These are phyloP conservation scores for Uria lomvia DNA, from an alignment of 2,113 vertebrate species.

Conservation along the genomic window DNA sequence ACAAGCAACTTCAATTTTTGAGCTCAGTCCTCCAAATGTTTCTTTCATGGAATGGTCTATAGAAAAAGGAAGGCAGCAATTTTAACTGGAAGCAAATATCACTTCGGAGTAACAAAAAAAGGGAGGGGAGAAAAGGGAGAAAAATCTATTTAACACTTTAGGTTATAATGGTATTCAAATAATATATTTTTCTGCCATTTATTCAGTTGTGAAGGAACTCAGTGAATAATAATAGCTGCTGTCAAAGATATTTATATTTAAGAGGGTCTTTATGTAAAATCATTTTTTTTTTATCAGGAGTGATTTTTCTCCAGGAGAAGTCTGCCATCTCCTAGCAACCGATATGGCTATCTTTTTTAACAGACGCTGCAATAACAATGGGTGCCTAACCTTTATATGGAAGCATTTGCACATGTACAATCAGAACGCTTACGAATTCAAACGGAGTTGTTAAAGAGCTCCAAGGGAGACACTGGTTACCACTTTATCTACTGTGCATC, in stretches of 20 bases:
- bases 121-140: background rate
- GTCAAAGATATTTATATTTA: conserved; percentile 81
- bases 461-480: conserved; percentile 37
- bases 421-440: conserved; percentile 62
- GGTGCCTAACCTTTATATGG: conserved; percentile 64
- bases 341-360: conserved; percentile 74
- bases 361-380: conserved; percentile 58
- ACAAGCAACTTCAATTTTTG: background rate
- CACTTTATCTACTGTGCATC: background rate
- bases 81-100: conserved; percentile 53
- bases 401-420: conserved; percentile 72
- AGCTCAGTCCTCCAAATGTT: conserved; percentile 24
- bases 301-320: conserved; percentile 75
- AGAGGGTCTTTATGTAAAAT: conserved; percentile 78
- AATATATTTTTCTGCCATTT: conserved; percentile 75
- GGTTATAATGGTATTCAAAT: conserved; percentile 70
- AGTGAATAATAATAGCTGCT: conserved; percentile 76
- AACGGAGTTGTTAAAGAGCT: conserved; percentile 61
- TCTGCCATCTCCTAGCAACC: conserved; percentile 78
- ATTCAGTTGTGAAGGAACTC: conserved; percentile 71
- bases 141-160: conserved; percentile 73
- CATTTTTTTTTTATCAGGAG: conserved; percentile 60
- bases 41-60: conserved; percentile 27
- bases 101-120: conserved; percentile 53
- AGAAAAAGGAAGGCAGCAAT: conserved; percentile 56